Evolutionary conservation across 2,888 invertebrate genomes (phyloP).

Genomic region (Epirrhoe alternata): DNA sequence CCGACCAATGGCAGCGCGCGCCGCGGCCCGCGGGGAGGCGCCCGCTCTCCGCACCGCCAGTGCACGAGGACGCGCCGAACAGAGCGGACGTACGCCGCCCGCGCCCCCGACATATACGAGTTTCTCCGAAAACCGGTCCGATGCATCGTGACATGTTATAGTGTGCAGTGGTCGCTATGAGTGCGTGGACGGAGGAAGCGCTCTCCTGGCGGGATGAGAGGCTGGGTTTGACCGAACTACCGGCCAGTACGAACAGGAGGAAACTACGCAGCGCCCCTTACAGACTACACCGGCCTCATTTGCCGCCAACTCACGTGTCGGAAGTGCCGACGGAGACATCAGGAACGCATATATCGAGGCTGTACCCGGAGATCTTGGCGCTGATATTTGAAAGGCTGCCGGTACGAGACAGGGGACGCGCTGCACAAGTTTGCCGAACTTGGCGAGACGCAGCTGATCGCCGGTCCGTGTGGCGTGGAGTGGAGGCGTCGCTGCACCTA

Average conservation of each 20-base stretch:
- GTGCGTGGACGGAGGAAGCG: constrained; percentile 82
- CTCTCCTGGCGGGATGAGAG: constrained; percentile 79
- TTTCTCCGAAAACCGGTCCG: constrained; percentile 77
- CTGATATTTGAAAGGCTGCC: constrained; percentile 96
- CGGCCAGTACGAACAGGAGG: constrained; percentile 66
- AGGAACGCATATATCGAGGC: constrained; percentile 92
- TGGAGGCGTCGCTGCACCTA: constrained; percentile 95
- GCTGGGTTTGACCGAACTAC: constrained; percentile 75
- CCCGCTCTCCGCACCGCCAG: constrained; percentile 67
- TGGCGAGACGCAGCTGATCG: constrained; percentile 98
- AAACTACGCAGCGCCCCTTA: constrained; percentile 87
- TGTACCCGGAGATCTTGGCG: constrained; percentile 96
- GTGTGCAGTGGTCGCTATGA: constrained; percentile 77
- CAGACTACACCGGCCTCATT: constrained; percentile 88
- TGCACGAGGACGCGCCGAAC: constrained; percentile 66
- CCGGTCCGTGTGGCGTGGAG: constrained; percentile 96
- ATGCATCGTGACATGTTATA: constrained; percentile 75
- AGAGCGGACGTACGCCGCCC: constrained; percentile 60
- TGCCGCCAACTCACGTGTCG: constrained; percentile 76
- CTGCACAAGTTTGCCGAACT: constrained; percentile 94
- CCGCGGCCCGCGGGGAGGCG: constrained; percentile 57
- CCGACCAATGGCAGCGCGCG: constrained; percentile 77
- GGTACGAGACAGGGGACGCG: constrained; percentile 94
- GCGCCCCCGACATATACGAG: constrained; percentile 54
- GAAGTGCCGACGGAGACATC: constrained; percentile 80